phyloP scores from a whole-genome alignment of 1,140 invertebrate genomes.

The Caenorhabditis briggsae region DNA sequence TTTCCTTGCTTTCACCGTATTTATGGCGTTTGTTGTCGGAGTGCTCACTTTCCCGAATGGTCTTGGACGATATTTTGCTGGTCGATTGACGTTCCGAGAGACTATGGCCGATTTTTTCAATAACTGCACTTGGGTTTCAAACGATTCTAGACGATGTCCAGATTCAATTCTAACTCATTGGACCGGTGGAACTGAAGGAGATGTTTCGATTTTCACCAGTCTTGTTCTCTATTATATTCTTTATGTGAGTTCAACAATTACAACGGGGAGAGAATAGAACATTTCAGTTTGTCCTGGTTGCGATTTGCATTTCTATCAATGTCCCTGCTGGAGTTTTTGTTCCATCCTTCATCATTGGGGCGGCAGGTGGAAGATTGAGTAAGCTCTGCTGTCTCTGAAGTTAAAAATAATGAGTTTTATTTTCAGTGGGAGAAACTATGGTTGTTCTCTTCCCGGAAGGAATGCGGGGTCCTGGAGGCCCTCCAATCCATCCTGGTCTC shows the following conservation, averaged over 20 bases:
- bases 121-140: constrained; percentile 91
- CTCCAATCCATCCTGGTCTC: constrained; percentile 85
- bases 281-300: constrained; percentile 89
- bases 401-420: not conserved
- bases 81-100: constrained; percentile 78
- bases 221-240: constrained; percentile 85
- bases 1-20: constrained; percentile 63
- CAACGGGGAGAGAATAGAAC: not conserved
- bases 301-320: constrained; percentile 92
- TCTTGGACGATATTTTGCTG: constrained; percentile 64
- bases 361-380: constrained; percentile 77
- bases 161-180: constrained; percentile 86
- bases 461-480: constrained; percentile 82
- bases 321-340: constrained; percentile 95
- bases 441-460: constrained; percentile 91
- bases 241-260: constrained; percentile 54
- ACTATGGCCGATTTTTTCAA: constrained; percentile 89
- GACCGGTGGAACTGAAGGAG: constrained; percentile 82
- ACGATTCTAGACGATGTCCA: constrained; percentile 81
- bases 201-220: constrained; percentile 88
- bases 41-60: constrained; percentile 63
- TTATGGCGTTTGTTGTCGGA: constrained; percentile 65
- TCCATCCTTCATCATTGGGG: constrained; percentile 92
- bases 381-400: not conserved
- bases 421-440: constrained; percentile 81